Percentiles rank a stretch among this genome's conserved stretches.
Conservation (phyloP, 2,888 invertebrate genomes). For the Argynnis bischoffii region DNA sequence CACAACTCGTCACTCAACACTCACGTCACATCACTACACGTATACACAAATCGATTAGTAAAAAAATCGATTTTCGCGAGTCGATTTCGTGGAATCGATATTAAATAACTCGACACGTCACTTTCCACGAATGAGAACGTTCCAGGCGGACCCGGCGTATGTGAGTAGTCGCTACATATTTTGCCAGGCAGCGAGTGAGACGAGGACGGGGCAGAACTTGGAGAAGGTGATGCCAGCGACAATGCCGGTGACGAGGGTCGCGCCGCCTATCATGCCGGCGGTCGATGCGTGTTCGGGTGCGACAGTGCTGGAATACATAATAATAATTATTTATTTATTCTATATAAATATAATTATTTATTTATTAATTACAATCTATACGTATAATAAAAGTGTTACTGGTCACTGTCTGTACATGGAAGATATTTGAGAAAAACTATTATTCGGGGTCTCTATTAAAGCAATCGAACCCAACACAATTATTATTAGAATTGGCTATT, state of each 20-base stretch:
- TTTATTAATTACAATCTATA: not conserved
- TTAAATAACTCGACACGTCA: constrained; percentile 32
- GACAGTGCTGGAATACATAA: constrained; percentile 84
- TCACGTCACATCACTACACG: constrained; percentile 17
- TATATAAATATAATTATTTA: not conserved
- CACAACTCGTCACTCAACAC: constrained; percentile 26
- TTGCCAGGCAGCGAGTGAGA: constrained; percentile 56
- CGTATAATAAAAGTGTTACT: too few relatives aligned
- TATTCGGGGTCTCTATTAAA: too few relatives aligned
- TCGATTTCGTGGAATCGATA: not conserved
- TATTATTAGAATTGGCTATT: too few relatives aligned
- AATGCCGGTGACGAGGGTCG: constrained; percentile 94
- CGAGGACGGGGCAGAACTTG: constrained; percentile 85
- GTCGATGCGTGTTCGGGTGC: constrained; percentile 91
- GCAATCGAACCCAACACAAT: too few relatives aligned
- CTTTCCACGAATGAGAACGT: constrained; percentile 47
- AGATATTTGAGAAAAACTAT: too few relatives aligned
- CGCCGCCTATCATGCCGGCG: constrained; percentile 98
- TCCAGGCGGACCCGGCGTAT: constrained; percentile 55
- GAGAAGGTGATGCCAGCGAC: constrained; percentile 90
- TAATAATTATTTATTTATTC: too few relatives aligned
- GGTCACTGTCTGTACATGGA: too few relatives aligned
- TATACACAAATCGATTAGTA: not conserved
- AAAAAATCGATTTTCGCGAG: not conserved
- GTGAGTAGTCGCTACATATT: constrained; percentile 59